Percentiles rank a stretch among this genome's conserved stretches.
These are phyloP conservation scores for Erpornis zantholeuca DNA, from an alignment of 2,113 vertebrate species.

Conservation along the genomic window DNA sequence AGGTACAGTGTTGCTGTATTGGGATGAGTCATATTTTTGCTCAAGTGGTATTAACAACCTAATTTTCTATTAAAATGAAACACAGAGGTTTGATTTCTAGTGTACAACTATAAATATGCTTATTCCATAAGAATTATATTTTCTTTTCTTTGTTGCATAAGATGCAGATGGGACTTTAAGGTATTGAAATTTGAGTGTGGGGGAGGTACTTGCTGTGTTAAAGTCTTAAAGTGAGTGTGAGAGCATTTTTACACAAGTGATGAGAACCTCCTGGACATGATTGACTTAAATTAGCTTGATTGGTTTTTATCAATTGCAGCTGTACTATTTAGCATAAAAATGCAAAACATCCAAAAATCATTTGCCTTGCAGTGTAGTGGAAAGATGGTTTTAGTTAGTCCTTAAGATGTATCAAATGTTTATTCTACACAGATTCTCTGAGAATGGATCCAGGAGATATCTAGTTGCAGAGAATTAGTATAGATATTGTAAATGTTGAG, in stretches of 20 bases:
- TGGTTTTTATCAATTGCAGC: constrained; percentile 81
- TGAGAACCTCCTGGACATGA: constrained; percentile 81
- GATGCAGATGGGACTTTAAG: constrained; percentile 22
- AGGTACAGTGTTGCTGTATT: neutral
- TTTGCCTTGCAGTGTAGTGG: constrained; percentile 79
- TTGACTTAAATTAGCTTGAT: constrained; percentile 85
- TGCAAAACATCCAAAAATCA: constrained; percentile 81
- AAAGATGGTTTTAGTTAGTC: constrained; percentile 83
- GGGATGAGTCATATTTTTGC: neutral
- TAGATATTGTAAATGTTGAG: constrained; percentile 78
- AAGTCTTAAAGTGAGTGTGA: constrained; percentile 73
- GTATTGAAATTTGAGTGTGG: neutral
- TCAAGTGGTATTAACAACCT: neutral
- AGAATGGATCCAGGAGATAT: constrained; percentile 77
- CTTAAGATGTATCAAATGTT: constrained; percentile 81
- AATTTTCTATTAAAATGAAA: constrained; percentile 41
- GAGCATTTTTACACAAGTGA: constrained; percentile 76
- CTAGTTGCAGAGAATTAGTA: constrained; percentile 80
- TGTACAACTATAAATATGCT: neutral
- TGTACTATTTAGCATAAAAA: constrained; percentile 81
- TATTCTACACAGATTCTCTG: constrained; percentile 77
- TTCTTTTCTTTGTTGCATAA: constrained; percentile 30
- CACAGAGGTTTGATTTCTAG: neutral
- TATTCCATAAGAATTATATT: neutral
- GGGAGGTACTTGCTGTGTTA: constrained; percentile 47